phyloP scores from a whole-genome alignment of 92 coral and sea anemone species.

The Parazoanthus darwini region DNA sequence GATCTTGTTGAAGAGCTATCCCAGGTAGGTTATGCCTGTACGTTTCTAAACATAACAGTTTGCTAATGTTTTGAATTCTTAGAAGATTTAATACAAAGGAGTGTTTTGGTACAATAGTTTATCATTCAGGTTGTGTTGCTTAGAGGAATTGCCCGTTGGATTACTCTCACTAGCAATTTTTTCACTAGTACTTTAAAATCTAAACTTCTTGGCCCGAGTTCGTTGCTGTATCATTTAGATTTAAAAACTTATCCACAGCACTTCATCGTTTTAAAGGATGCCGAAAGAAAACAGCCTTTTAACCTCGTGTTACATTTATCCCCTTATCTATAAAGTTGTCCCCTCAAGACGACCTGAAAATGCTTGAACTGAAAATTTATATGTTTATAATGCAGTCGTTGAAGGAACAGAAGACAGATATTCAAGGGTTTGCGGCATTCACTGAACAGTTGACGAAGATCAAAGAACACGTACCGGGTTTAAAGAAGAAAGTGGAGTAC shows the following conservation, averaged over 20 bases:
- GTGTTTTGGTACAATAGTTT: too few species aligned
- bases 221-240: too few species aligned
- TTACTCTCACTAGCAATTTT: too few species aligned
- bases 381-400: slow-evolving; percentile 51
- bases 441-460: slow-evolving; percentile 65
- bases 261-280: too few species aligned
- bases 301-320: background rate
- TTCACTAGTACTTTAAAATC: too few species aligned
- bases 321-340: background rate
- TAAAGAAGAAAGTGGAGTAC: slow-evolving; percentile 91
- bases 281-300: background rate
- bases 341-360: background rate
- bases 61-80: too few species aligned
- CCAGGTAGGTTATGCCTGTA: slow-evolving; percentile 52
- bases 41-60: too few species aligned
- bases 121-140: too few species aligned
- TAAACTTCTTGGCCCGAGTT: too few species aligned
- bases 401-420: slow-evolving; percentile 75
- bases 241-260: too few species aligned
- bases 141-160: too few species aligned
- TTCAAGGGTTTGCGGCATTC: slow-evolving; percentile 83
- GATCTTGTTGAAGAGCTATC: slow-evolving; percentile 62
- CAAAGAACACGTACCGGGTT: slow-evolving; percentile 76
- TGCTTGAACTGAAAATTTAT: background rate
- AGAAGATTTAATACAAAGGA: too few species aligned